phyloP scores from a whole-genome alignment of 2,888 invertebrate genomes.

The Ceriagrion tenellum region DNA sequence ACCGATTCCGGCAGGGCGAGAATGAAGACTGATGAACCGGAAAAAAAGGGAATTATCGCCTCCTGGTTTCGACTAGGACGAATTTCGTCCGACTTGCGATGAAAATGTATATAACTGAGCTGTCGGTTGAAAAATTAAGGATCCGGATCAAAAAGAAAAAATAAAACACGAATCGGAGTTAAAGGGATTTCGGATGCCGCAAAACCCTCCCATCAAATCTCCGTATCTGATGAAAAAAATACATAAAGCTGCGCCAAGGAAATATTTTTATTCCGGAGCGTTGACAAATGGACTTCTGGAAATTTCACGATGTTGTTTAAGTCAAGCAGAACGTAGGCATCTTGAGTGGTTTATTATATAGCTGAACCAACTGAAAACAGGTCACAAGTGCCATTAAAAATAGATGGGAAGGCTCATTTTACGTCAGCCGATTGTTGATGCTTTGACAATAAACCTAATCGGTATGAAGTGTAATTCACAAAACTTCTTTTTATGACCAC shows the following conservation, averaged over 20 bases:
- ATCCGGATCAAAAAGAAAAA: constrained; percentile 15
- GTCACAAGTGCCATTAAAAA: too few relatives aligned
- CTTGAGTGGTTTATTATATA: too few relatives aligned
- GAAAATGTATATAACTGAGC: neutral
- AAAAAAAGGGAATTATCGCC: neutral
- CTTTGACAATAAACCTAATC: too few relatives aligned
- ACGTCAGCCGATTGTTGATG: too few relatives aligned
- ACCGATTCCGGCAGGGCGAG: neutral
- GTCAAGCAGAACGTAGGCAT: too few relatives aligned
- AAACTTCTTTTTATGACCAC: too few relatives aligned
- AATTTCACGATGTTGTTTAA: neutral
- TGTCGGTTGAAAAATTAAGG: constrained; percentile 23
- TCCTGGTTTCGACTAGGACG: neutral
- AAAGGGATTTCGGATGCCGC: neutral
- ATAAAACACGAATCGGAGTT: neutral
- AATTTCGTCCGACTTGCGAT: neutral
- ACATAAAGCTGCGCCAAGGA: neutral
- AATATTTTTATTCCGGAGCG: neutral
- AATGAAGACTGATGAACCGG: constrained; percentile 29
- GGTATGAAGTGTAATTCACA: too few relatives aligned
- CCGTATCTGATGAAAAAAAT: neutral
- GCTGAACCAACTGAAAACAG: too few relatives aligned
- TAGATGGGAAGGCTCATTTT: too few relatives aligned
- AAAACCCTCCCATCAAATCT: constrained; percentile 3
- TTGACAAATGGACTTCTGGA: neutral